phyloP scores from a whole-genome alignment of 1,140 invertebrate genomes.

The Oppia nitens region DNA sequence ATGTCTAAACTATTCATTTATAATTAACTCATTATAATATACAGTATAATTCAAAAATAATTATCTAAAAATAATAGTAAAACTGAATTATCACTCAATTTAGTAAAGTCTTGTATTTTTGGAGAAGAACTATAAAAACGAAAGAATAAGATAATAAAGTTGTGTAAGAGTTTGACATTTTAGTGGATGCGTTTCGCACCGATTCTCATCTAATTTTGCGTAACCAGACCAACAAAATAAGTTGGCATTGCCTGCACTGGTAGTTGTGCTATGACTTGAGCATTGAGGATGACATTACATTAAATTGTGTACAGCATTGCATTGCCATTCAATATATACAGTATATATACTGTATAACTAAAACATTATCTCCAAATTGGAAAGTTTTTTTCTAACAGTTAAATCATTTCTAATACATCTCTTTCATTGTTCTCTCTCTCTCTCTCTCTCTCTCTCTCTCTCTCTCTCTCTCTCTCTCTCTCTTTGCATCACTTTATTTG shows the following conservation, averaged over 20 bases:
- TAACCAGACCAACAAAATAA: background rate
- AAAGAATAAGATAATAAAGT: background rate
- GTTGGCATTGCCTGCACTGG: too few species aligned
- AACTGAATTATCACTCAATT: background rate
- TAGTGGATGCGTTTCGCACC: background rate
- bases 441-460: too few species aligned
- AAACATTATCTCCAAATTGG: background rate
- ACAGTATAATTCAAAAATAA: background rate
- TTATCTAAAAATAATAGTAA: background rate
- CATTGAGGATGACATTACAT: background rate
- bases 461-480: too few species aligned
- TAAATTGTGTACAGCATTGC: background rate
- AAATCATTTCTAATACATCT: too few species aligned
- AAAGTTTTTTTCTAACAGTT: background rate
- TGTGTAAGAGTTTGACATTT: background rate
- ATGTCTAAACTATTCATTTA: too few species aligned
- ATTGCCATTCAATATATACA: too few species aligned
- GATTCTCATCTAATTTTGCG: background rate
- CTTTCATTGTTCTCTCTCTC: too few species aligned
- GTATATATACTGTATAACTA: too few species aligned
- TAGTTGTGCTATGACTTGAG: too few species aligned
- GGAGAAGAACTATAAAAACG: background rate
- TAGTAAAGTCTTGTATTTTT: too few species aligned
- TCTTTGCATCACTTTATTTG: too few species aligned
- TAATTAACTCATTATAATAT: too few species aligned